Conservation (phyloP, 2,888 invertebrate genomes). For the Aphidius colemani region DNA sequence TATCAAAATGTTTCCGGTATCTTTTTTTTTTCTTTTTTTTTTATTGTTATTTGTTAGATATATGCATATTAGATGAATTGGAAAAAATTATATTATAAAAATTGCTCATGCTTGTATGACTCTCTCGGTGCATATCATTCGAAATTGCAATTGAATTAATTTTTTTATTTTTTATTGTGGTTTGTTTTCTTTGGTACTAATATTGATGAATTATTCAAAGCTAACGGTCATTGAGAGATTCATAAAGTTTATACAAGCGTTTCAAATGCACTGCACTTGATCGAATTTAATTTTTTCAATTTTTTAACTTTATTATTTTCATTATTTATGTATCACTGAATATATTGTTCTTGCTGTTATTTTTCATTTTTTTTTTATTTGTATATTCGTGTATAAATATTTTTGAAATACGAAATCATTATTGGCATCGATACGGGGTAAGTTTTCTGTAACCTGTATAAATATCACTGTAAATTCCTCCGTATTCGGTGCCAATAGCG, state of each 20-base stretch:
- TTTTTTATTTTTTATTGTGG: slow-evolving; percentile 9
- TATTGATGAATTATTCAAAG: slow-evolving; percentile 28
- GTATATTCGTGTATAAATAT: neutral
- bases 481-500: too few relatives aligned
- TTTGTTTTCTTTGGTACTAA: slow-evolving; percentile 23
- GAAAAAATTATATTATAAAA: too few relatives aligned
- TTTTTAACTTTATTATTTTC: slow-evolving; percentile 3
- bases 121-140: slow-evolving; percentile 11
- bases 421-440: too few relatives aligned
- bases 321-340: neutral
- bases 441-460: too few relatives aligned
- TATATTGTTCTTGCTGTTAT: neutral
- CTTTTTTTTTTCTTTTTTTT: too few relatives aligned
- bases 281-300: slow-evolving; percentile 14
- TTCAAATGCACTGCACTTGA: slow-evolving; percentile 26
- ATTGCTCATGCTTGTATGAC: too few relatives aligned
- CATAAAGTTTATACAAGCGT: slow-evolving; percentile 27
- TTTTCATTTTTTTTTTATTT: slow-evolving; percentile 12
- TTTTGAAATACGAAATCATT: too few relatives aligned
- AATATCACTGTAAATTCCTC: too few relatives aligned
- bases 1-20: neutral
- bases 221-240: slow-evolving; percentile 23
- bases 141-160: slow-evolving; percentile 22
- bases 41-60: too few relatives aligned
- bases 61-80: neutral